Conservation (phyloP, 2,113 vertebrate species). For the Pluvianellus socialis region DNA sequence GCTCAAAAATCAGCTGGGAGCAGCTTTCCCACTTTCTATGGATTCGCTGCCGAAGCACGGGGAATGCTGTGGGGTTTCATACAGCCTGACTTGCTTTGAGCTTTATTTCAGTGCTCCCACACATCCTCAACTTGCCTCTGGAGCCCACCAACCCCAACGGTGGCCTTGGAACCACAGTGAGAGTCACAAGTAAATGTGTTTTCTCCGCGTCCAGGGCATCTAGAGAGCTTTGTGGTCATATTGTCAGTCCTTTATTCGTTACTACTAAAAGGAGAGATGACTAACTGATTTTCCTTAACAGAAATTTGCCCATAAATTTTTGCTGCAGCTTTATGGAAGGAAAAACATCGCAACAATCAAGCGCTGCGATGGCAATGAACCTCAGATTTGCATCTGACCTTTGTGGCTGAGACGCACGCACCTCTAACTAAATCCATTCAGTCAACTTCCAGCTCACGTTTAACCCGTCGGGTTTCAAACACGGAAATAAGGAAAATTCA, state of each 20-base stretch:
- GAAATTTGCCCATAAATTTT: neutral
- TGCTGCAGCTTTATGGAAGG: neutral
- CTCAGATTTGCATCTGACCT: neutral
- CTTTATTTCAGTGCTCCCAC: neutral
- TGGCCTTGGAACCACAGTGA: neutral
- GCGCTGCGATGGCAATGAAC: neutral
- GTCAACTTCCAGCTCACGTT: neutral
- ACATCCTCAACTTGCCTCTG: too few species aligned
- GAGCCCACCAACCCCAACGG: neutral
- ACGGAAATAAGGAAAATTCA: neutral
- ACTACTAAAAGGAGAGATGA: neutral
- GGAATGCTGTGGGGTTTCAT: neutral
- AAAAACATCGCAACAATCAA: neutral
- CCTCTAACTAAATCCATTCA: neutral
- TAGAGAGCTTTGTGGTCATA: neutral
- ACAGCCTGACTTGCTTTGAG: neutral
- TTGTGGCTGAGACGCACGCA: accelerated
- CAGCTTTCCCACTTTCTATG: neutral
- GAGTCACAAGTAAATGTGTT: neutral
- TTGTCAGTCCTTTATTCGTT: neutral
- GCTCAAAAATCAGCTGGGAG: neutral
- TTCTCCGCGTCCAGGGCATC: neutral
- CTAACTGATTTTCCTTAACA: neutral
- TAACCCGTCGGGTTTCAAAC: neutral
- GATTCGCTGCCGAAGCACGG: accelerated